A percentile compares a stretch with the other conserved stretches of the same genome.
Evolutionary conservation across 2,113 vertebrate species (phyloP).

Genomic region (Microtus pennsylvanicus): DNA sequence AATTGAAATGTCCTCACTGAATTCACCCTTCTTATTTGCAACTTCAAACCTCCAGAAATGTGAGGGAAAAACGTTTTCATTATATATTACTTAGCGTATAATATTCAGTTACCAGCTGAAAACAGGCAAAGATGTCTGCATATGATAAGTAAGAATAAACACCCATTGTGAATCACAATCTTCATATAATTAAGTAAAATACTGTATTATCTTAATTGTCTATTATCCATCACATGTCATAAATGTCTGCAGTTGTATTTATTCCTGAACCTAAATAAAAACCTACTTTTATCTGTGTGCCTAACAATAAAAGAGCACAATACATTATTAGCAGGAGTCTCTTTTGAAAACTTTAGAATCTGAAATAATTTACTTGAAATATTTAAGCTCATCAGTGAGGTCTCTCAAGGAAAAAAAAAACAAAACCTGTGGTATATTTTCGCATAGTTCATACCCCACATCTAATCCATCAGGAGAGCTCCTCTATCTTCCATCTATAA

Average conservation of each 20-base stretch:
- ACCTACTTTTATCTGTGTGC: background rate
- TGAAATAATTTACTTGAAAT: background rate
- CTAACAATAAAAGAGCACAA: background rate
- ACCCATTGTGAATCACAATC: background rate
- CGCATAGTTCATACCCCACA: background rate
- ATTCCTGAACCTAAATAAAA: background rate
- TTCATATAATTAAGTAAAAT: background rate
- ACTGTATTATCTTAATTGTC: background rate
- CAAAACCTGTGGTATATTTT: background rate
- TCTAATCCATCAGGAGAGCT: background rate
- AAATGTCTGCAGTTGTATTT: background rate
- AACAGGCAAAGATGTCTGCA: background rate
- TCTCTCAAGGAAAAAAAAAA: background rate
- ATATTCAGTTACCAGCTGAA: background rate
- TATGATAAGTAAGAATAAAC: background rate
- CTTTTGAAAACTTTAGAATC: background rate
- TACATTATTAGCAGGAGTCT: background rate
- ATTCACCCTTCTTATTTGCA: background rate
- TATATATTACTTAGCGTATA: background rate
- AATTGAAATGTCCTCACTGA: background rate
- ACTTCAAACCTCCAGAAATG: background rate
- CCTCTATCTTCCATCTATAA: background rate
- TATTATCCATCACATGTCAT: background rate
- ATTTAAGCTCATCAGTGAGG: background rate
- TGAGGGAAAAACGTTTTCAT: background rate